A percentile compares a stretch with the other conserved stretches of the same genome.
phyloP scores from a whole-genome alignment of 2,113 vertebrate species.

The Charina bottae region DNA sequence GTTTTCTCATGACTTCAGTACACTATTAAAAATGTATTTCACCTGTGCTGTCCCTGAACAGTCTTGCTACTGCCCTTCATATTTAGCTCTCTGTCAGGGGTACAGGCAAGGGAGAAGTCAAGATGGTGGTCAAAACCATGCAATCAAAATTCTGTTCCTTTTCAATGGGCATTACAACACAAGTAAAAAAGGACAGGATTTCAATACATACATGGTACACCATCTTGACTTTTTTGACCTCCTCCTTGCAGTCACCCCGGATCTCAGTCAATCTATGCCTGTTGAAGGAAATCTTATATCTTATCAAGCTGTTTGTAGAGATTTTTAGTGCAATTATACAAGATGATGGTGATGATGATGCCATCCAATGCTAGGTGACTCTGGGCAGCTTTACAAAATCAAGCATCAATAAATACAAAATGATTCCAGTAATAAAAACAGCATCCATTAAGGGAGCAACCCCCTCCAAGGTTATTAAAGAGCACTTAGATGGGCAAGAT shows the following conservation, averaged over 20 bases:
- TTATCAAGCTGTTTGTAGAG: constrained; percentile 50
- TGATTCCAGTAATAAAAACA: too few species aligned
- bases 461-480: too few species aligned
- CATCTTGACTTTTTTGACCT: not conserved
- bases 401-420: too few species aligned
- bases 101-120: not conserved
- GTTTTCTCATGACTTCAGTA: constrained; percentile 31
- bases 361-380: too few species aligned
- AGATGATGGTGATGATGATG: not conserved
- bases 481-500: too few species aligned
- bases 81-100: not conserved
- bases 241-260: not conserved
- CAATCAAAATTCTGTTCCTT: not conserved
- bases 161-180: not conserved
- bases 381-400: too few species aligned
- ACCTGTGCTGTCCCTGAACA: constrained; percentile 32
- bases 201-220: not conserved
- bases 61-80: constrained; percentile 4
- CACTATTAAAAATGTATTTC: constrained; percentile 35
- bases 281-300: constrained; percentile 48
- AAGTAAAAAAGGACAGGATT: not conserved
- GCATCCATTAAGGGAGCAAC: too few species aligned
- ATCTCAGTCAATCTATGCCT: constrained; percentile 51
- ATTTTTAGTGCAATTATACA: constrained; percentile 41
- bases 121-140: not conserved